phyloP scores from a whole-genome alignment of 2,797 vertebrate genomes.

The Dipus sagitta region DNA sequence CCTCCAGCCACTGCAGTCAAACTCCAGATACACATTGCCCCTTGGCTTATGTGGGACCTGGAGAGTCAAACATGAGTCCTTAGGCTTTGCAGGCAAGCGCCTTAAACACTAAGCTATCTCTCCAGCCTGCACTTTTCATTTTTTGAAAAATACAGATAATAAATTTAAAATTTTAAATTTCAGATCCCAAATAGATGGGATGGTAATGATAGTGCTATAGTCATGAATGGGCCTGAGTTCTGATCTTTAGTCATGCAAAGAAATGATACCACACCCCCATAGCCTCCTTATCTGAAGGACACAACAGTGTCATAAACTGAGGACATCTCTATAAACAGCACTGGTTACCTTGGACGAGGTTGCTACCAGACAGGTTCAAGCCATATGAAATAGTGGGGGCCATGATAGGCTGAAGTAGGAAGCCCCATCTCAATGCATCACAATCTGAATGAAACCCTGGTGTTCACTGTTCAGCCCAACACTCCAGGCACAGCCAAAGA shows the following conservation, averaged over 20 bases:
- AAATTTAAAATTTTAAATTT: conserved; percentile 3
- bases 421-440: neutral
- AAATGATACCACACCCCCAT: neutral
- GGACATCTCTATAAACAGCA: neutral
- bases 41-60: no score
- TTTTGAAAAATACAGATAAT: neutral
- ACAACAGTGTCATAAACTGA: neutral
- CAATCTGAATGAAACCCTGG: neutral
- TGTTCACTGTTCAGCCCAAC: neutral
- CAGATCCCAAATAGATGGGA: neutral
- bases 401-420: neutral
- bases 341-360: neutral
- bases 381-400: accelerated
- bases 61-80: no score
- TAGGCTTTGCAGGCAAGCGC: no score
- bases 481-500: neutral
- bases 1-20: no score
- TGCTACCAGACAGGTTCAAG: neutral
- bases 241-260: neutral
- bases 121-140: neutral
- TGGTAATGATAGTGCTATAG: neutral
- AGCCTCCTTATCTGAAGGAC: neutral
- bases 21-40: no score
- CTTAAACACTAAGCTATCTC: no score
- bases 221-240: neutral